Conservation (phyloP, 2,888 invertebrate genomes). For the Ophion ventricosus region DNA sequence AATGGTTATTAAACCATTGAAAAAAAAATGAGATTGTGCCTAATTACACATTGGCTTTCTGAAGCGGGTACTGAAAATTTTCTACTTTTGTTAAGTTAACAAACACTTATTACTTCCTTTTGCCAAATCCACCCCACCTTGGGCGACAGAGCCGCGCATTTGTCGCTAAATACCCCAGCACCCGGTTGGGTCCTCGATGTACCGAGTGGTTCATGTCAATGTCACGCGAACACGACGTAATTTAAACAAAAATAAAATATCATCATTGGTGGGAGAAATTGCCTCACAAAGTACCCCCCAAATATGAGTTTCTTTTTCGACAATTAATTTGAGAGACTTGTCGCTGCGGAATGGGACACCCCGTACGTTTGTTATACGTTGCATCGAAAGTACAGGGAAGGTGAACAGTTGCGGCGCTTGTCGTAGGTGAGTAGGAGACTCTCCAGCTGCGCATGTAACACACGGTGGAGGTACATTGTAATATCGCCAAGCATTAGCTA, state of each 20-base stretch:
- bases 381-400: background rate
- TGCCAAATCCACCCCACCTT: conserved; percentile 37
- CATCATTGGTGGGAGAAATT: background rate
- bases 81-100: too few relatives aligned
- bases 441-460: conserved; percentile 37
- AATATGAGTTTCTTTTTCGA: background rate
- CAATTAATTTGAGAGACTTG: background rate
- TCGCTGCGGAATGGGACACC: background rate
- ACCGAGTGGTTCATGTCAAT: conserved; percentile 2
- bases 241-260: background rate
- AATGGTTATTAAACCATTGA: too few relatives aligned
- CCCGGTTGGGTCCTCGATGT: background rate
- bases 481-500: conserved; percentile 18
- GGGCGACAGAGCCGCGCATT: conserved; percentile 36
- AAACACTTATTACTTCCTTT: conserved; percentile 54
- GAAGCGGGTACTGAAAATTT: too few relatives aligned
- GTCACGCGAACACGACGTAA: too few relatives aligned
- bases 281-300: too few relatives aligned
- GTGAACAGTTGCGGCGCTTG: conserved; percentile 21
- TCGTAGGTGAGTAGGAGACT: conserved; percentile 30
- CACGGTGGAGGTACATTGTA: conserved; percentile 20
- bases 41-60: too few relatives aligned
- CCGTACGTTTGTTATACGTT: background rate
- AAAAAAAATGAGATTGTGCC: too few relatives aligned
- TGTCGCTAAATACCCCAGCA: background rate